A percentile compares a stretch with the other conserved stretches of the same genome.
These are phyloP conservation scores for Hydrochoerus hydrochaeris DNA, from an alignment of 2,113 vertebrate species.

Conservation along the genomic window DNA sequence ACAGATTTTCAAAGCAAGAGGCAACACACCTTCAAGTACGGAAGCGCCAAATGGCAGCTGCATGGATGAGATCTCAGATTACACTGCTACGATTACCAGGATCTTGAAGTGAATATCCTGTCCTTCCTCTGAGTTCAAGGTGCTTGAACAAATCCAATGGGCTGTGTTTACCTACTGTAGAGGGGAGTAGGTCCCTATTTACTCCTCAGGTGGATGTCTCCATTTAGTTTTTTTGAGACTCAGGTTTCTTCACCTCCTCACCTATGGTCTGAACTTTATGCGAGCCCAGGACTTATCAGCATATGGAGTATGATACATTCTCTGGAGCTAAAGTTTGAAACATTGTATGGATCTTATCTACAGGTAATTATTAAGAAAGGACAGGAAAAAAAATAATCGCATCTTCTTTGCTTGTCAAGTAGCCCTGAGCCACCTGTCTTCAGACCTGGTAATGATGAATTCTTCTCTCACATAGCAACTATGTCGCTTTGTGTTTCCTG, in stretches of 20 bases:
- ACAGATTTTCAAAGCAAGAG: background rate
- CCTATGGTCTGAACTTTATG: background rate
- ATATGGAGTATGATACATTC: background rate
- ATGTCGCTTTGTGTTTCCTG: background rate
- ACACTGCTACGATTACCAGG: background rate
- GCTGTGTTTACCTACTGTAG: background rate
- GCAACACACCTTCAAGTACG: background rate
- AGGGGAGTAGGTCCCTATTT: background rate
- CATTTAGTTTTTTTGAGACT: background rate
- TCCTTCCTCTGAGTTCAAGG: background rate
- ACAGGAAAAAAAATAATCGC: background rate
- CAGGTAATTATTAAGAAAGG: background rate
- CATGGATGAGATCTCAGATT: background rate
- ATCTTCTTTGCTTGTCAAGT: background rate
- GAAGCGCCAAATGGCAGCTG: background rate
- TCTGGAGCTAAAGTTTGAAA: background rate
- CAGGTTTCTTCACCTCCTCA: background rate
- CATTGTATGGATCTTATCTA: background rate
- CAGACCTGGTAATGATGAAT: background rate
- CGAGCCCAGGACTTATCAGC: background rate
- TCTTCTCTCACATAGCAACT: background rate
- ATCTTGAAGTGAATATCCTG: background rate
- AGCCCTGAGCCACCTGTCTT: background rate
- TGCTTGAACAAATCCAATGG: background rate
- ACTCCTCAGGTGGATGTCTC: background rate